Evolutionary conservation across 1,140 invertebrate genomes (phyloP).

Genomic region (Heterodera schachtii): DNA sequence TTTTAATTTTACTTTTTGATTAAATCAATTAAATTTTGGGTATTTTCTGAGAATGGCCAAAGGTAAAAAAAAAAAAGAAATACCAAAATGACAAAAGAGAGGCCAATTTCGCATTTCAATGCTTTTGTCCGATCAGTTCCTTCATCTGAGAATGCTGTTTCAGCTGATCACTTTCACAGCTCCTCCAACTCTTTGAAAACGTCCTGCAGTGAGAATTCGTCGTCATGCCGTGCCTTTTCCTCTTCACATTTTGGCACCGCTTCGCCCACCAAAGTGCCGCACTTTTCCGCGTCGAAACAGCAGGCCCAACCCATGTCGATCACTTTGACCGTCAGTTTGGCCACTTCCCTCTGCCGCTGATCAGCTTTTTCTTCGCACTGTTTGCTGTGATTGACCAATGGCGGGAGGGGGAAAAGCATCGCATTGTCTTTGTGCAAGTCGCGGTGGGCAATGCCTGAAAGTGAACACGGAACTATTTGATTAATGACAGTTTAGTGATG

Average conservation of each 20-base stretch:
- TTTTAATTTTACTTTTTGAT: too few relatives aligned
- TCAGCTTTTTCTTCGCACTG: background rate
- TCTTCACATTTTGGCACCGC: background rate
- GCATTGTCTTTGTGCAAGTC: conserved; percentile 11
- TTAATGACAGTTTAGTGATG: too few relatives aligned
- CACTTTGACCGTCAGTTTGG: background rate
- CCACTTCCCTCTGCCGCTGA: too few relatives aligned
- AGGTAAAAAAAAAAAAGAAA: too few relatives aligned
- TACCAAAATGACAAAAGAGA: too few relatives aligned
- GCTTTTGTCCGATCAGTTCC: too few relatives aligned
- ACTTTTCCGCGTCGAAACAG: background rate
- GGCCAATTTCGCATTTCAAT: too few relatives aligned
- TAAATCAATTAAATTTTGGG: too few relatives aligned
- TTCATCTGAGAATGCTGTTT: too few relatives aligned
- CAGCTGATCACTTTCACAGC: background rate
- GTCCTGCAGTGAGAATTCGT: conserved; percentile 6
- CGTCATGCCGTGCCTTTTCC: background rate
- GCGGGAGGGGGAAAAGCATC: background rate
- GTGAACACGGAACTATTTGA: too few relatives aligned
- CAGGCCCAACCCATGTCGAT: conserved; percentile 9
- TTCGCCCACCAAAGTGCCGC: background rate
- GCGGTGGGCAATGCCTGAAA: conserved; percentile 5
- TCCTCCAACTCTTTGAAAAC: background rate
- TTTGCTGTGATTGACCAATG: background rate
- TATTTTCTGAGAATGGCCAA: too few relatives aligned